These are phyloP conservation scores for Amazona ochrocephala DNA, from an alignment of 2,797 vertebrate genomes.

Conservation along the genomic window DNA sequence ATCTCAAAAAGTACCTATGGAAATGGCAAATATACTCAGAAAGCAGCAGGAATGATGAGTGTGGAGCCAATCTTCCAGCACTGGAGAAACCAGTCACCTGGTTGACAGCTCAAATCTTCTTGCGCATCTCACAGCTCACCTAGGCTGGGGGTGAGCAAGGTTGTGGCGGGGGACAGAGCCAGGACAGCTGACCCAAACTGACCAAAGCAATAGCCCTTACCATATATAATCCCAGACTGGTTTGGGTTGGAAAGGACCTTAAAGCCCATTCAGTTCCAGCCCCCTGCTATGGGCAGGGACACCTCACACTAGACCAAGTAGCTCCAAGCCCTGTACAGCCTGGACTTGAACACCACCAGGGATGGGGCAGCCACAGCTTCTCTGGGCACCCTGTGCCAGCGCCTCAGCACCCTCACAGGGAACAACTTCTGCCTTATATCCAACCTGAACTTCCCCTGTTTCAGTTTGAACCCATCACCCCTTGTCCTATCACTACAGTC, in stretches of 20 bases:
- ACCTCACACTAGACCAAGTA: background rate
- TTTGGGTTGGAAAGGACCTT: background rate
- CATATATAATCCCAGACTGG: background rate
- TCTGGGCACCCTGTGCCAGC: too few relatives aligned
- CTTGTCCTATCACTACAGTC: too few relatives aligned
- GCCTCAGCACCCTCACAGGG: background rate
- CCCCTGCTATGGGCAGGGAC: background rate
- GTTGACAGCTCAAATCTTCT: background rate
- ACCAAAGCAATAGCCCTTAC: background rate
- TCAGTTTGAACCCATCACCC: too few relatives aligned
- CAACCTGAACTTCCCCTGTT: too few relatives aligned
- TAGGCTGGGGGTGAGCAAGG: background rate
- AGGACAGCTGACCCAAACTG: background rate
- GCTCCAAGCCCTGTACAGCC: background rate
- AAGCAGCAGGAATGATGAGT: background rate
- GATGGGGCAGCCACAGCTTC: background rate
- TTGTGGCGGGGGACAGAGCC: background rate
- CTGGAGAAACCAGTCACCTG: background rate
- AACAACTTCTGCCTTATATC: too few relatives aligned
- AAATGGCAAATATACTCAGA: background rate
- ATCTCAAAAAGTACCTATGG: background rate
- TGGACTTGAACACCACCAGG: background rate
- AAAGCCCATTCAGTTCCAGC: background rate
- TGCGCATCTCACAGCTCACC: background rate
- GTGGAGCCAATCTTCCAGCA: background rate